phyloP scores from a whole-genome alignment of 2,797 vertebrate genomes.

The Helostoma temminkii region DNA sequence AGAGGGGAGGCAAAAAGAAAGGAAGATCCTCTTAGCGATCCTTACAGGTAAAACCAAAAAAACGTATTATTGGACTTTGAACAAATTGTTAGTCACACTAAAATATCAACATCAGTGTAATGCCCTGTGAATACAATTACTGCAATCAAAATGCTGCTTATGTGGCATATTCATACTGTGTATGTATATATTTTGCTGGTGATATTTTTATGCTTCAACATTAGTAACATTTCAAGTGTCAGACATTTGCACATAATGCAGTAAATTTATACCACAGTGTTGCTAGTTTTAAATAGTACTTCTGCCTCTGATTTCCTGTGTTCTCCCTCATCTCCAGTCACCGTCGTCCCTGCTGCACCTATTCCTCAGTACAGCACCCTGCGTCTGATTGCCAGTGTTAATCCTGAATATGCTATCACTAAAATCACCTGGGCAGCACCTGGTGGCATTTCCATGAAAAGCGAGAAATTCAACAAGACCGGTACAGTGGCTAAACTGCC shows the following conservation, averaged over 20 bases:
- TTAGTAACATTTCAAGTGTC: no score
- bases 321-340: conserved; percentile 66
- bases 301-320: conserved; percentile 10
- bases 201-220: no score
- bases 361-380: conserved; percentile 71
- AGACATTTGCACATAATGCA: not conserved
- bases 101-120: no score
- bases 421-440: conserved; percentile 78
- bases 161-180: not conserved
- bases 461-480: conserved; percentile 17
- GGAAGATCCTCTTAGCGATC: conserved; percentile 74
- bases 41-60: conserved; percentile 74
- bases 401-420: conserved; percentile 38
- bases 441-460: conserved; percentile 57
- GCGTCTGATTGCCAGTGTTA: conserved; percentile 70
- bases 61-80: not conserved
- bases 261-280: not conserved
- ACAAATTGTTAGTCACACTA: no score
- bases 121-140: not conserved
- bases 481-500: conserved; percentile 78
- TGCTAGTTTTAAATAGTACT: not conserved
- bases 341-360: conserved; percentile 53
- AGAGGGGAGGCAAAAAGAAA: conserved; percentile 57
- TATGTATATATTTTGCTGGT: not conserved
- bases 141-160: not conserved